Evolutionary conservation across 2,113 vertebrate species (phyloP).

Genomic region (Hucho hucho): DNA sequence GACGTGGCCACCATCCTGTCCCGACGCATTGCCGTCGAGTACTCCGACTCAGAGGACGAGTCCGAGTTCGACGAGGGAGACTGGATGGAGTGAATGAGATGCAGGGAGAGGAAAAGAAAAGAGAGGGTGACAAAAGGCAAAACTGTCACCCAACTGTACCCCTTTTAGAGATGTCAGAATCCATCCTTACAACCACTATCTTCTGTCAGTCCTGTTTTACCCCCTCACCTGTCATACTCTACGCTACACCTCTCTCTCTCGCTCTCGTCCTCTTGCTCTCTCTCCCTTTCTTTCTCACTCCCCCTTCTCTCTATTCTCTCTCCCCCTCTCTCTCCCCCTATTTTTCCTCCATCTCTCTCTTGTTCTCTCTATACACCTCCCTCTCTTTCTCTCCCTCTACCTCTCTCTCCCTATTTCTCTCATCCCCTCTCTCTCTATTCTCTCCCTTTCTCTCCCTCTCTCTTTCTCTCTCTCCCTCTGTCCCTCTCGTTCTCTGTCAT

Average conservation of each 20-base stretch:
- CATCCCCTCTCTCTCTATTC: too few relatives aligned
- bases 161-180: slow-evolving; percentile 23
- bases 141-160: slow-evolving; percentile 26
- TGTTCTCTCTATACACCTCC: too few relatives aligned
- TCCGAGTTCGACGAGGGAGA: slow-evolving; percentile 98
- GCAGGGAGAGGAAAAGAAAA: neutral
- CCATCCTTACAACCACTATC: slow-evolving; percentile 24
- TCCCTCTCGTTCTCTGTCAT: slow-evolving; percentile 20
- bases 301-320: too few relatives aligned
- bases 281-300: slow-evolving; percentile 5
- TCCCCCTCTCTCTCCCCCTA: too few relatives aligned
- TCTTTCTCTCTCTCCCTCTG: slow-evolving; percentile 21
- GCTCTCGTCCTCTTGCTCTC: slow-evolving; percentile 23
- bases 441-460: neutral
- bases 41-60: slow-evolving; percentile 97
- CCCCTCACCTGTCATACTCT: neutral
- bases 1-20: slow-evolving; percentile 98
- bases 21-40: slow-evolving; percentile 95
- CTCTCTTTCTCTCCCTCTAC: too few relatives aligned
- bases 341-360: too few relatives aligned
- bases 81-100: slow-evolving; percentile 87
- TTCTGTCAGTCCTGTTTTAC: slow-evolving; percentile 30
- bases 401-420: too few relatives aligned
- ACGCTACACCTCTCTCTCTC: slow-evolving; percentile 9
- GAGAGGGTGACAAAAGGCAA: slow-evolving; percentile 16